phyloP scores from a whole-genome alignment of 2,113 vertebrate genomes.

The Loxodonta africana region DNA sequence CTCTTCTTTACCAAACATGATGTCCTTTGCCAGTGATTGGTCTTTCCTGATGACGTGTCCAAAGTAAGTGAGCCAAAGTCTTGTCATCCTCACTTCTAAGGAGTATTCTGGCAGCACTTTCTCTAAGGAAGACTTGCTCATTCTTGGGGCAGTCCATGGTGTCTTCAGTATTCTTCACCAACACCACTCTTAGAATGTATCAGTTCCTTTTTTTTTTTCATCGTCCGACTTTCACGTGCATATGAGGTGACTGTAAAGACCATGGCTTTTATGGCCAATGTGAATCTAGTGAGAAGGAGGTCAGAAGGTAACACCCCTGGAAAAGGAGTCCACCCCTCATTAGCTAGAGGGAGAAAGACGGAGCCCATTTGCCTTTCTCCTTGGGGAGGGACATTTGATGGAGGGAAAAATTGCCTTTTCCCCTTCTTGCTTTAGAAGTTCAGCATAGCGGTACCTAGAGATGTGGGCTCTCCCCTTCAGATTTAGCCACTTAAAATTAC shows the following conservation, averaged over 20 bases:
- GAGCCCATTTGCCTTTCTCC: too few species aligned
- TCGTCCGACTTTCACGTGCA: too few species aligned
- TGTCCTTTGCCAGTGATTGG: too few species aligned
- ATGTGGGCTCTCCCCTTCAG: rapidly evolving
- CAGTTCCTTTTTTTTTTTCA: not conserved
- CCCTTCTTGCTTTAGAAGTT: not conserved
- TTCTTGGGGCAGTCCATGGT: not conserved
- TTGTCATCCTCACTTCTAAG: too few species aligned
- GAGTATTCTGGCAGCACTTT: not conserved
- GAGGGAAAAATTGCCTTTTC: not conserved
- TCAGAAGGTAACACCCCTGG: rapidly evolving
- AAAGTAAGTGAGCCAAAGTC: too few species aligned
- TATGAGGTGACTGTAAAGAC: not conserved
- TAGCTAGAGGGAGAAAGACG: not conserved
- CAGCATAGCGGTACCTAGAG: rapidly evolving
- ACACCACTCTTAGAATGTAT: not conserved
- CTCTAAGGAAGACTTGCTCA: not conserved
- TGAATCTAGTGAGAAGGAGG: too few species aligned
- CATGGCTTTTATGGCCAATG: rapidly evolving
- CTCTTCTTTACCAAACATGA: too few species aligned
- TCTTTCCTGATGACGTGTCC: too few species aligned
- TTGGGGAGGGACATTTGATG: not conserved
- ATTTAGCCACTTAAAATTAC: not conserved
- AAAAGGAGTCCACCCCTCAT: not conserved
- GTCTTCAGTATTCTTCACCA: too few species aligned